A percentile compares a stretch with the other conserved stretches of the same genome.
These are phyloP conservation scores for Leptopilina syphax DNA, from an alignment of 2,888 invertebrate species.

Conservation along the genomic window DNA sequence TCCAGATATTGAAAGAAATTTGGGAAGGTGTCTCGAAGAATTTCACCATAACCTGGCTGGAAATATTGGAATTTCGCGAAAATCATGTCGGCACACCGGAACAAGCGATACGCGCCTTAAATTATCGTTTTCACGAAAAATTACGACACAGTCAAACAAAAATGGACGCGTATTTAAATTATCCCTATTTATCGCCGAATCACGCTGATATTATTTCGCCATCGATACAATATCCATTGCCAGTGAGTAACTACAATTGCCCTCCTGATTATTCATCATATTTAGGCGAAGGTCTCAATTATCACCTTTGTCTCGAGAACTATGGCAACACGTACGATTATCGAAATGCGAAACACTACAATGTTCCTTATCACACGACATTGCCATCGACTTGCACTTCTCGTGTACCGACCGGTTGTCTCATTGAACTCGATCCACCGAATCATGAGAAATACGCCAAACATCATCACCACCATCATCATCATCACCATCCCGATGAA, in stretches of 20 bases:
- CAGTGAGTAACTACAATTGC: conserved; percentile 61
- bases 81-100: conserved; percentile 79
- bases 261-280: conserved; percentile 60
- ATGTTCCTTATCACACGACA: conserved; percentile 66
- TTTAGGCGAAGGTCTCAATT: conserved; percentile 54
- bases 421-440: conserved; percentile 82
- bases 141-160: conserved; percentile 72
- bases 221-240: conserved; percentile 62
- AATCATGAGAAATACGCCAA: conserved; percentile 63
- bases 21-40: conserved; percentile 84
- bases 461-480: not conserved
- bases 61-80: conserved; percentile 82
- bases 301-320: conserved; percentile 56
- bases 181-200: conserved; percentile 54
- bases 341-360: not conserved
- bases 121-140: conserved; percentile 76
- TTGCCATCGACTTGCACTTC: conserved; percentile 57
- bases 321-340: conserved; percentile 57
- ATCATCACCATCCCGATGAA: conserved; percentile 57
- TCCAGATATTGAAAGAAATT: conserved; percentile 86
- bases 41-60: conserved; percentile 81
- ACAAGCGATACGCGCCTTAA: conserved; percentile 78
- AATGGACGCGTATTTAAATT: conserved; percentile 60
- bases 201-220: conserved; percentile 59
- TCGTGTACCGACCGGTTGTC: conserved; percentile 82